Conservation (phyloP, 2,113 vertebrate genomes). For the Columbina picui region DNA sequence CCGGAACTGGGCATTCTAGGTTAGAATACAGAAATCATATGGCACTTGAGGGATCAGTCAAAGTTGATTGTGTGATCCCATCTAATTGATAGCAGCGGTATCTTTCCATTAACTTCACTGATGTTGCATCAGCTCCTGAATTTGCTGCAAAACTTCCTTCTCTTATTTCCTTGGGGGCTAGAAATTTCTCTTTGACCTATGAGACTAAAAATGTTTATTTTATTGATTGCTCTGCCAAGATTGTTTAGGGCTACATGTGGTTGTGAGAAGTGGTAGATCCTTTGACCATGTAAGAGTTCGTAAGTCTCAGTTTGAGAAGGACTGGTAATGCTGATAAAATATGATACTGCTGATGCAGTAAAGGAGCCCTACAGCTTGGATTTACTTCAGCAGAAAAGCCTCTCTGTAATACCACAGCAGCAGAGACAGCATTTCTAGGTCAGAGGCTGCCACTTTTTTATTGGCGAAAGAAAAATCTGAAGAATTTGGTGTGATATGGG, state of each 20-base stretch:
- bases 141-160: neutral
- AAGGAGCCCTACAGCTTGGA: neutral
- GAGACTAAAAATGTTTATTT: neutral
- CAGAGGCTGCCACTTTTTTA: neutral
- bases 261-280: neutral
- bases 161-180: neutral
- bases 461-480: neutral
- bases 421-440: neutral
- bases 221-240: neutral
- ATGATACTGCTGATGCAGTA: neutral
- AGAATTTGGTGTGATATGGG: neutral
- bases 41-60: neutral
- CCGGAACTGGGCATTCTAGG: neutral
- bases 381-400: neutral
- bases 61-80: neutral
- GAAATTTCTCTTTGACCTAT: neutral
- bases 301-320: neutral
- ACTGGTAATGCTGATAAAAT: neutral
- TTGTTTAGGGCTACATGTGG: neutral
- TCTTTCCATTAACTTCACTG: neutral
- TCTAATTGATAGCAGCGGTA: neutral
- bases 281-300: fast-evolving
- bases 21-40: neutral
- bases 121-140: neutral
- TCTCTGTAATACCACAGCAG: neutral